These are phyloP conservation scores for Habroteleia sp. DNA, from an alignment of 2,888 invertebrate species.

Conservation along the genomic window DNA sequence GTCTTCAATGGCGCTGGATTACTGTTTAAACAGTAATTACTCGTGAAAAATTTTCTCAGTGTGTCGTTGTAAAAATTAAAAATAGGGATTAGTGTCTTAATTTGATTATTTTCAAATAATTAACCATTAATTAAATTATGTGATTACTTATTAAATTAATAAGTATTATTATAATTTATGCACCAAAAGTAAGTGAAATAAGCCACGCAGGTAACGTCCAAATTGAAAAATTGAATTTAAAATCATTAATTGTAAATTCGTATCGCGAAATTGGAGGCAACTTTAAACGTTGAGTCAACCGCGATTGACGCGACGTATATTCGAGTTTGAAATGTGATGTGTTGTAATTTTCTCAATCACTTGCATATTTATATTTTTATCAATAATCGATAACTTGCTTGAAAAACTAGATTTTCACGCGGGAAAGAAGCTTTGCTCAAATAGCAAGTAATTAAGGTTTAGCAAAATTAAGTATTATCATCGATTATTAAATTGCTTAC, in stretches of 20 bases:
- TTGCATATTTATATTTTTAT: slow-evolving; percentile 13
- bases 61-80: too few relatives aligned
- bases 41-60: too few relatives aligned
- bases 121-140: neutral
- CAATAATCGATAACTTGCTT: slow-evolving; percentile 27
- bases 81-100: neutral
- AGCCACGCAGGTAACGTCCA: slow-evolving; percentile 1
- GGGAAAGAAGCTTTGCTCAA: slow-evolving; percentile 47
- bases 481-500: slow-evolving; percentile 10
- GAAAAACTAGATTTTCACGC: slow-evolving; percentile 27
- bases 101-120: slow-evolving; percentile 2
- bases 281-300: neutral
- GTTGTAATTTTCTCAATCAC: slow-evolving; percentile 1
- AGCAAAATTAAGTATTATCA: slow-evolving; percentile 35
- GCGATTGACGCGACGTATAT: neutral
- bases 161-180: slow-evolving; percentile 23
- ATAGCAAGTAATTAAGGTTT: slow-evolving; percentile 48
- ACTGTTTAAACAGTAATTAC: too few relatives aligned
- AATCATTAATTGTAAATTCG: neutral
- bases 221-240: neutral
- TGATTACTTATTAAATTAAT: slow-evolving; percentile 13
- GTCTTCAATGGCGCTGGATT: too few relatives aligned
- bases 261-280: neutral
- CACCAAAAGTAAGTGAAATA: slow-evolving; percentile 17
- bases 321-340: slow-evolving; percentile 2